Conservation (phyloP, 92 coral and sea anemone species). For the Zoanthus sociatus region DNA sequence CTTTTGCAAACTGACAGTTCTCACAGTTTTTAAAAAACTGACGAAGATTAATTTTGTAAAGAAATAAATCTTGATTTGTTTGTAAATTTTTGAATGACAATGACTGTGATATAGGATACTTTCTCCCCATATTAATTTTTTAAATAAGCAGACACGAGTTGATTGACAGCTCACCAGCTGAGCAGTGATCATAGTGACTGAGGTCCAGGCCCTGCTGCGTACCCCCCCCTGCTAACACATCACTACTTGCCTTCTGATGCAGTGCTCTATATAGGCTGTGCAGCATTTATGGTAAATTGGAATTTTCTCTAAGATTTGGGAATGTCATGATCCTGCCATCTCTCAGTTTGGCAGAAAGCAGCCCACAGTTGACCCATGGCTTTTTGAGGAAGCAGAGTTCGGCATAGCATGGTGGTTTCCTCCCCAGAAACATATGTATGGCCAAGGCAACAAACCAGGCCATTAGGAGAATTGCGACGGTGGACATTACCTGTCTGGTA, state of each 20-base stretch:
- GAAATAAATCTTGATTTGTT: no score
- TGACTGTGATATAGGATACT: no score
- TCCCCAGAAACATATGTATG: background rate
- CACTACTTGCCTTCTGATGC: background rate
- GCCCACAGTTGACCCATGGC: constrained; percentile 4
- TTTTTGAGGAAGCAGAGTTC: background rate
- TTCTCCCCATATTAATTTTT: no score
- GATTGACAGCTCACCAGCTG: no score
- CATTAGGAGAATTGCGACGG: background rate
- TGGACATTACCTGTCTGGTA: constrained; percentile 9
- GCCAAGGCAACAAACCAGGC: constrained; percentile 1
- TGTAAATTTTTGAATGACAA: no score
- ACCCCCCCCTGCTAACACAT: no score
- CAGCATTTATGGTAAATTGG: background rate
- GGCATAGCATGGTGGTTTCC: constrained; percentile 8
- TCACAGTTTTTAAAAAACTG: no score
- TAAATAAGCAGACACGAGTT: no score
- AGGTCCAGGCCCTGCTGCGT: no score
- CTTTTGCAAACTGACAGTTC: no score
- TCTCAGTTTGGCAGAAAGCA: background rate
- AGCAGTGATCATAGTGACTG: no score
- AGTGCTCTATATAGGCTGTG: background rate
- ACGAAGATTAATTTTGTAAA: no score
- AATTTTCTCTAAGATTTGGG: background rate
- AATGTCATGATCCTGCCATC: constrained; percentile 9